These are phyloP conservation scores for Anoplius nigerrimus DNA, from an alignment of 2,888 invertebrate species.

Conservation along the genomic window DNA sequence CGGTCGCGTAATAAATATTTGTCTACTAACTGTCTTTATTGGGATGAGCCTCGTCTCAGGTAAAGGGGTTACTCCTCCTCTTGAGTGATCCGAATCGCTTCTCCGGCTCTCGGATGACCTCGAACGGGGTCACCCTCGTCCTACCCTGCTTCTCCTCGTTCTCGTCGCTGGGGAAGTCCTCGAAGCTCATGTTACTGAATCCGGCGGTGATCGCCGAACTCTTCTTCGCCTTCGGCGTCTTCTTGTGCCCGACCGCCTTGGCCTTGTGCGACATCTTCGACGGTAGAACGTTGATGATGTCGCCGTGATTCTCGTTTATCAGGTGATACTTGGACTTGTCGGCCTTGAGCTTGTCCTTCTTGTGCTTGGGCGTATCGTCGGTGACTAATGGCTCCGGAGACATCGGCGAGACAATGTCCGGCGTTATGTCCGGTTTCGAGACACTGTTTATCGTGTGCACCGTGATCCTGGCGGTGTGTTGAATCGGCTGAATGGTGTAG, in stretches of 20 bases:
- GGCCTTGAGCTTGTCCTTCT: conserved; percentile 74
- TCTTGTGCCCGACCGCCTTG: conserved; percentile 62
- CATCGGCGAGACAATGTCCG: conserved; percentile 60
- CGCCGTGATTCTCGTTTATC: conserved; percentile 75
- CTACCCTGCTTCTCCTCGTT: conserved; percentile 74
- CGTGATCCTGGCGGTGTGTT: conserved; percentile 56
- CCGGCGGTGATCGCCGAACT: conserved; percentile 74
- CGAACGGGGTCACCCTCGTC: conserved; percentile 78
- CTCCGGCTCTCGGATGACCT: conserved; percentile 77
- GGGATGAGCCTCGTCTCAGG: conserved; percentile 60
- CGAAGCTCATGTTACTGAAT: conserved; percentile 86
- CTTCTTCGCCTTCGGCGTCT: conserved; percentile 60
- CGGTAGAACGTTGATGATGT: conserved; percentile 64
- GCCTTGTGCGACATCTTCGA: conserved; percentile 63
- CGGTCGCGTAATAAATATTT: conserved; percentile 10
- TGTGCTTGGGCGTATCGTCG: conserved; percentile 63
- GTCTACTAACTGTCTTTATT: conserved; percentile 14
- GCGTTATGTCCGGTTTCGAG: conserved; percentile 49
- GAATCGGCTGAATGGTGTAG: conserved; percentile 52
- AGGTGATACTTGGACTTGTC: conserved; percentile 77
- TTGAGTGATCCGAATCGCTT: conserved; percentile 74
- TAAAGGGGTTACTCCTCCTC: conserved; percentile 75
- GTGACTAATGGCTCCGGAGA: conserved; percentile 68
- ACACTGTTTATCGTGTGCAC: conserved; percentile 62
- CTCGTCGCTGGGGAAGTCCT: conserved; percentile 83